These are phyloP conservation scores for Drosophila rellima DNA, from an alignment of 2,888 invertebrate species.

Conservation along the genomic window DNA sequence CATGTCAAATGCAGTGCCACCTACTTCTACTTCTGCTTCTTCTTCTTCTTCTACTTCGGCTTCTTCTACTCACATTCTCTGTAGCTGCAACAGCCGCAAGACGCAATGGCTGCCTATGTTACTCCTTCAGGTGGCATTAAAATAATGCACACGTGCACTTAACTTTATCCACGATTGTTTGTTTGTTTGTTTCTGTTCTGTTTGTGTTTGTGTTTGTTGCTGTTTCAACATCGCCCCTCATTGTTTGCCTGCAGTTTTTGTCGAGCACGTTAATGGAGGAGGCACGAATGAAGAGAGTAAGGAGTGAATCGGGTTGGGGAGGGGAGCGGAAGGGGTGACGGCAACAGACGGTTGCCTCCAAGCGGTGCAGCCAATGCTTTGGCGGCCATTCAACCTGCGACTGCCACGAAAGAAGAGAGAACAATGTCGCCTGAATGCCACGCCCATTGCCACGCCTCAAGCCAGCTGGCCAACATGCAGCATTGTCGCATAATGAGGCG, in stretches of 20 bases:
- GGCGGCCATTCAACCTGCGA: slow-evolving; percentile 75
- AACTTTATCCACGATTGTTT: slow-evolving; percentile 82
- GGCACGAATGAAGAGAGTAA: not conserved
- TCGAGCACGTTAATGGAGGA: slow-evolving; percentile 65
- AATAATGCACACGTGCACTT: slow-evolving; percentile 85
- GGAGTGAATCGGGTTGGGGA: not conserved
- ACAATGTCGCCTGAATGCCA: slow-evolving; percentile 59
- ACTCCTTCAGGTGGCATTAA: slow-evolving; percentile 85
- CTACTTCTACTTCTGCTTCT: slow-evolving; percentile 1
- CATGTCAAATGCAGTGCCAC: slow-evolving; percentile 72
- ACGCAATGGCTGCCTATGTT: slow-evolving; percentile 44
- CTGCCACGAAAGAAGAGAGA: slow-evolving; percentile 16
- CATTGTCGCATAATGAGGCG: slow-evolving; percentile 77
- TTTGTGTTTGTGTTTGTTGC: slow-evolving; percentile 32
- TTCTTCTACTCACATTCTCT: not conserved
- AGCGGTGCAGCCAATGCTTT: slow-evolving; percentile 59
- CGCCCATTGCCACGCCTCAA: slow-evolving; percentile 31
- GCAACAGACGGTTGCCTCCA: slow-evolving; percentile 41
- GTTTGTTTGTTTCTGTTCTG: slow-evolving; percentile 55
- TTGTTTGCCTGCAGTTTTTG: slow-evolving; percentile 55
- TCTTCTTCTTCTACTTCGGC: not conserved
- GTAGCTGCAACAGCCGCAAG: slow-evolving; percentile 27
- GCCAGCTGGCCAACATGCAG: slow-evolving; percentile 45
- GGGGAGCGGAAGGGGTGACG: not conserved
- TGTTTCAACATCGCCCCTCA: slow-evolving; percentile 39